phyloP scores from a whole-genome alignment of 1,140 invertebrate genomes.

The Bemisia tabaci region DNA sequence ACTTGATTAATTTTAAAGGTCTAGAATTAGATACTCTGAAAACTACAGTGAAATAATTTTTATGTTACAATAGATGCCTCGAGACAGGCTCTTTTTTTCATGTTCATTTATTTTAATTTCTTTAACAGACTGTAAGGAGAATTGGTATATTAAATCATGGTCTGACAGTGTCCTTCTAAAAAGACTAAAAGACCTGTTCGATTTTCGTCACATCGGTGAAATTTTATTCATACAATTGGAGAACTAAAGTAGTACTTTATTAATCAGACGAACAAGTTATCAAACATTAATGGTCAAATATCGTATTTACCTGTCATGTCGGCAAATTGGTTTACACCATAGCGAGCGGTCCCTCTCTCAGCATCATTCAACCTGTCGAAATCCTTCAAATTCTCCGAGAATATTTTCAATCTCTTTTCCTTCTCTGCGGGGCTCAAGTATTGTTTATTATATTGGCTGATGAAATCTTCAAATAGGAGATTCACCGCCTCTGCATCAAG shows the following conservation, averaged over 20 bases:
- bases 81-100: too few species aligned
- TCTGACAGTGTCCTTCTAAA: neutral
- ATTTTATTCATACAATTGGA: neutral
- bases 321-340: conserved; percentile 78
- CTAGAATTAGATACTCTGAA: too few species aligned
- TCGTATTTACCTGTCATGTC: conserved; percentile 62
- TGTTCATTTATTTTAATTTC: too few species aligned
- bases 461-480: conserved; percentile 43
- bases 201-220: neutral
- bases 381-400: conserved; percentile 65
- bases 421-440: conserved; percentile 53
- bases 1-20: too few species aligned
- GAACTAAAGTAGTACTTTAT: neutral
- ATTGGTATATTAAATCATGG: too few species aligned
- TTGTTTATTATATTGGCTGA: conserved; percentile 43
- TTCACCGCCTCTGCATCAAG: too few species aligned
- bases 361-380: conserved; percentile 61
- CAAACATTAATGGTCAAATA: too few species aligned
- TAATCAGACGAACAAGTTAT: too few species aligned
- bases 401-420: conserved; percentile 55
- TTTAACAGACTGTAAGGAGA: too few species aligned
- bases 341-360: conserved; percentile 73
- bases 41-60: too few species aligned
- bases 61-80: too few species aligned
- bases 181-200: neutral